A percentile compares a stretch with the other conserved stretches of the same genome.
Evolutionary conservation across 1,140 invertebrate genomes (phyloP).

Genomic region (Rhopalosiphum padi): DNA sequence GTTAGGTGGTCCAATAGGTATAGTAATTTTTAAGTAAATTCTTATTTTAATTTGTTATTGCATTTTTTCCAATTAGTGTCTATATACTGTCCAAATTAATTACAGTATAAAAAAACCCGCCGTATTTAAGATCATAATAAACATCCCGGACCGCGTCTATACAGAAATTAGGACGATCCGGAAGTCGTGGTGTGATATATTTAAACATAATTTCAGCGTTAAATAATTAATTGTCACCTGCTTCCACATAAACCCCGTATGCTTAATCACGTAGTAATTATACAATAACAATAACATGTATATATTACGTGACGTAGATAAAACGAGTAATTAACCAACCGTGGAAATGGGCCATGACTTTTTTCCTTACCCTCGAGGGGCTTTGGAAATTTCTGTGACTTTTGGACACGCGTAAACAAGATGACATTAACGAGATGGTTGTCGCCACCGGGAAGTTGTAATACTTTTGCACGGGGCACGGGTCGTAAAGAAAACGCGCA

Average conservation of each 20-base stretch:
- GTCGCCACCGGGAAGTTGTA: not conserved
- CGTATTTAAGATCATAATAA: not conserved
- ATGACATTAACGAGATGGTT: not conserved
- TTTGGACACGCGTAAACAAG: not conserved
- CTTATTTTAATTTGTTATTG: no score
- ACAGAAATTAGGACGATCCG: not conserved
- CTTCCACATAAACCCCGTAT: not conserved
- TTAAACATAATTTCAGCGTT: not conserved
- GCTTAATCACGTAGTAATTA: not conserved
- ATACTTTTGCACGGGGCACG: not conserved
- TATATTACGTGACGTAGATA: not conserved
- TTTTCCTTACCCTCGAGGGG: not conserved
- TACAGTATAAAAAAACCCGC: no score
- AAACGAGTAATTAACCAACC: not conserved
- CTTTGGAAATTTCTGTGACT: not conserved
- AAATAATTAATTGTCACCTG: not conserved
- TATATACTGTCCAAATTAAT: no score
- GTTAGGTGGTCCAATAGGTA: no score
- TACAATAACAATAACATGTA: not conserved
- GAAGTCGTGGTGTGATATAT: not conserved
- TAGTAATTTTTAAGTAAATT: no score
- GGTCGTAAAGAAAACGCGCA: not conserved
- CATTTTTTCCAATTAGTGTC: no score
- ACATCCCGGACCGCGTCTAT: not conserved
- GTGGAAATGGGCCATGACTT: not conserved